These are phyloP conservation scores for Eupithecia exiguata DNA, from an alignment of 2,888 invertebrate genomes.

Conservation along the genomic window DNA sequence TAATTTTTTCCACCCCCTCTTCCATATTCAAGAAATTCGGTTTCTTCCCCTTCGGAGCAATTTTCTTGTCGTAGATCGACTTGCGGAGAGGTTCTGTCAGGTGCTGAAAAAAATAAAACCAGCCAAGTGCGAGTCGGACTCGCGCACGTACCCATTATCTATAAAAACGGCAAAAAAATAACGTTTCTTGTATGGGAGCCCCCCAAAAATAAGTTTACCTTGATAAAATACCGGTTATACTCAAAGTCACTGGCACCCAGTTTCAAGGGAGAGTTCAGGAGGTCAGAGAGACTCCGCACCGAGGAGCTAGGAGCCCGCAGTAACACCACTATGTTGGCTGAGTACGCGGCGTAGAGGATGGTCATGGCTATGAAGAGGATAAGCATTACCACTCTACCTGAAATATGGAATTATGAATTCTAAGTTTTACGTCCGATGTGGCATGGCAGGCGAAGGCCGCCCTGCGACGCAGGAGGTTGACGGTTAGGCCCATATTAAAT, in stretches of 20 bases:
- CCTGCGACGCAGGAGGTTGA: no score
- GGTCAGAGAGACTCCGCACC: constrained; percentile 83
- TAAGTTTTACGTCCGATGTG: no score
- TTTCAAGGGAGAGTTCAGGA: constrained; percentile 85
- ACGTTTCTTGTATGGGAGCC: no score
- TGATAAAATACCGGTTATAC: constrained; percentile 86
- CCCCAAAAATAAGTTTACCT: no score
- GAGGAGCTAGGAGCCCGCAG: constrained; percentile 86
- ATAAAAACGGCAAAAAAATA: no score
- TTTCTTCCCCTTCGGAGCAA: constrained; percentile 75
- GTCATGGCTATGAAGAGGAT: constrained; percentile 84
- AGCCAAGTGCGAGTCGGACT: no score
- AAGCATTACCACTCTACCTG: constrained; percentile 84
- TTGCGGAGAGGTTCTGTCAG: constrained; percentile 77
- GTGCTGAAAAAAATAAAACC: constrained; percentile 70
- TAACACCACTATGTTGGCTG: constrained; percentile 86
- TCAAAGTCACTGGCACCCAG: constrained; percentile 85
- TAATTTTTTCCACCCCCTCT: constrained; percentile 75
- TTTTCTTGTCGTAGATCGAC: constrained; percentile 78
- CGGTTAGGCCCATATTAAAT: no score
- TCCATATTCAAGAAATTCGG: constrained; percentile 73
- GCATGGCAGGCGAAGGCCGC: no score
- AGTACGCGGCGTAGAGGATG: constrained; percentile 87
- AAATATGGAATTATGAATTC: neutral
- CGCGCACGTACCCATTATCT: no score